Evolutionary conservation across 2,888 invertebrate genomes (phyloP).

Genomic region (Andrena marginata): DNA sequence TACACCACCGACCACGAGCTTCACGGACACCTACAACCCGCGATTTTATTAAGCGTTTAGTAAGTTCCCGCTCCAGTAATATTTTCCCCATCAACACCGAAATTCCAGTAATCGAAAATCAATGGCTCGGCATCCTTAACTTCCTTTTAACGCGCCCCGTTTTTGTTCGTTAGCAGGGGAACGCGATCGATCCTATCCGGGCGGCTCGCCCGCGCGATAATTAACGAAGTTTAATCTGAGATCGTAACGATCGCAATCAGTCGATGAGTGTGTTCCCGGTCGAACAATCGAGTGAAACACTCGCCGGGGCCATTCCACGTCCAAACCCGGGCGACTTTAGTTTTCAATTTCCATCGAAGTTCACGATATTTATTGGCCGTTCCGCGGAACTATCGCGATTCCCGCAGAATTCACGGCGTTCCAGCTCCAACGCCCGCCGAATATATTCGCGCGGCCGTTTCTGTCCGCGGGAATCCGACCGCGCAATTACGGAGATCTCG

Average conservation of each 20-base stretch:
- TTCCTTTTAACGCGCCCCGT: constrained; percentile 2
- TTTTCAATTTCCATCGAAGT: background rate
- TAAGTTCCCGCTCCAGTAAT: background rate
- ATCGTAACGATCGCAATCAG: constrained; percentile 22
- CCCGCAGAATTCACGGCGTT: background rate
- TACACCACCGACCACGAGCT: no score
- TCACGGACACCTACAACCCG: no score
- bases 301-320: background rate
- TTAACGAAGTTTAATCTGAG: constrained; percentile 55
- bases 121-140: constrained; percentile 5
- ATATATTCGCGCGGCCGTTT: constrained; percentile 1
- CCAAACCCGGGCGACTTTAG: background rate
- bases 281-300: constrained; percentile 10
- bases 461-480: constrained; percentile 8
- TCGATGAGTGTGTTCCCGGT: constrained; percentile 1
- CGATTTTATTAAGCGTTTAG: no score
- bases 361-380: constrained; percentile 16
- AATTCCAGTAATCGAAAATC: constrained; percentile 37
- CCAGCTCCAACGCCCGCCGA: no score
- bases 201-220: constrained; percentile 39
- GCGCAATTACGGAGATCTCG: constrained; percentile 22
- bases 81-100: constrained; percentile 4
- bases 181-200: background rate
- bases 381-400: background rate
- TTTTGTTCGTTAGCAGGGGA: background rate